phyloP scores from a whole-genome alignment of 2,797 vertebrate species.

The Benthosema pterotum region DNA sequence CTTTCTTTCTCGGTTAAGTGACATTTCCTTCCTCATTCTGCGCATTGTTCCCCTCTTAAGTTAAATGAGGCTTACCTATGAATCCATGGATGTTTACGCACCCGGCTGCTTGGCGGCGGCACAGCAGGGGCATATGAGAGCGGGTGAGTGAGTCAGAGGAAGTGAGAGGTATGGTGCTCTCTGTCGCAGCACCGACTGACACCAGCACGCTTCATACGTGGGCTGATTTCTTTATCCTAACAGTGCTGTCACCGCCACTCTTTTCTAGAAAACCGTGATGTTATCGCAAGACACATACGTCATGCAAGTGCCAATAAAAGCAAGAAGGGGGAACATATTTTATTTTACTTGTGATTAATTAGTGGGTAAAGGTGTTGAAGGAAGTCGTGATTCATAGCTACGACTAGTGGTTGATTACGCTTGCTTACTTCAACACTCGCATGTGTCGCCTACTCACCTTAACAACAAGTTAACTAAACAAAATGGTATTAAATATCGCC shows the following conservation, averaged over 20 bases:
- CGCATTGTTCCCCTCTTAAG: neutral
- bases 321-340: neutral
- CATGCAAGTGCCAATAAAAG: conserved; percentile 33
- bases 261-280: conserved; percentile 7
- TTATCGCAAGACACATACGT: conserved; percentile 44
- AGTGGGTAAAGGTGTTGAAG: neutral
- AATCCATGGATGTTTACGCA: conserved; percentile 13
- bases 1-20: neutral
- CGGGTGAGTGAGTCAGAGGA: conserved; percentile 69
- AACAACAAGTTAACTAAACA: too few species aligned
- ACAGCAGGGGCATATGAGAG: neutral
- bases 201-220: conserved; percentile 34
- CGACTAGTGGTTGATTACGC: too few species aligned
- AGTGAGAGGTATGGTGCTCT: conserved; percentile 50
- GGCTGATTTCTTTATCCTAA: conserved; percentile 41
- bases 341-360: neutral
- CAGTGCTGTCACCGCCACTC: conserved; percentile 47
- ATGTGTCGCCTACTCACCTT: too few species aligned
- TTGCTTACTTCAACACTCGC: too few species aligned
- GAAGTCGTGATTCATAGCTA: neutral
- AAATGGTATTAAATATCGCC: too few species aligned
- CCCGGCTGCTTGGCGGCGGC: too few species aligned
- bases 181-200: conserved; percentile 10
- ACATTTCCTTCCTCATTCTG: too few species aligned
- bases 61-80: conserved; percentile 19